Percentiles rank a stretch among this genome's conserved stretches.
phyloP scores from a whole-genome alignment of 64 coral and sea anemone species.

The Montipora foliosa region DNA sequence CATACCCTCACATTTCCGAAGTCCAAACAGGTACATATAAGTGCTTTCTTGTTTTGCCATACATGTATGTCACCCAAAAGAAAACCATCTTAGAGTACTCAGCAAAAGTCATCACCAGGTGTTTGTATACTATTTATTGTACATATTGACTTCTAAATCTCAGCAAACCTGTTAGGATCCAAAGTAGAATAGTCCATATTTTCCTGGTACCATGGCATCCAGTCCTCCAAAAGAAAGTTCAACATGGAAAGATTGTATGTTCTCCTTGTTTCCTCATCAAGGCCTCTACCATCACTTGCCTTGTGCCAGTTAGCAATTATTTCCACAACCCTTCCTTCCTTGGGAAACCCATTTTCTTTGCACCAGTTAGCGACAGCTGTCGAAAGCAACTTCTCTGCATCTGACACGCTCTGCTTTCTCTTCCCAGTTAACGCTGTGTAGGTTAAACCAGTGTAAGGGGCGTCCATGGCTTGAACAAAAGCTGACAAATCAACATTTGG shows the following conservation, averaged over 20 bases:
- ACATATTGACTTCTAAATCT: not conserved
- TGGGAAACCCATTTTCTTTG: not conserved
- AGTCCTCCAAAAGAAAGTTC: conserved; percentile 50
- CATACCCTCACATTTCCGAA: too few species aligned
- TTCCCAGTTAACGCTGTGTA: conserved; percentile 75
- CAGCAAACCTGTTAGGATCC: conserved; percentile 40
- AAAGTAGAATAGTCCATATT: conserved; percentile 43
- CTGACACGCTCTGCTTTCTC: conserved; percentile 69
- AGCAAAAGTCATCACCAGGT: not conserved
- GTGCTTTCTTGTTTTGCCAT: too few species aligned
- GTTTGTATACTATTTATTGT: not conserved
- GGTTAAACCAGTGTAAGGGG: conserved; percentile 61
- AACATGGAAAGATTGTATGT: conserved; percentile 55
- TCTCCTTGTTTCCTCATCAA: conserved; percentile 50
- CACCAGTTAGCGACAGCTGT: conserved; percentile 7
- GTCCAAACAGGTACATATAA: too few species aligned
- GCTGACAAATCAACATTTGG: conserved; percentile 40
- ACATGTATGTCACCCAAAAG: too few species aligned
- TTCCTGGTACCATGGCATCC: conserved; percentile 64
- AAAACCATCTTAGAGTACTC: not conserved
- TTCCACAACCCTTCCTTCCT: conserved; percentile 42
- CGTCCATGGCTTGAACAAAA: conserved; percentile 43
- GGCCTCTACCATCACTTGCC: conserved; percentile 72
- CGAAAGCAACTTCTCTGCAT: conserved; percentile 67
- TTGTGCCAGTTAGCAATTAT: conserved; percentile 64